Evolutionary conservation across 2,113 vertebrate species (phyloP).

Genomic region (Podarcis raffonei): DNA sequence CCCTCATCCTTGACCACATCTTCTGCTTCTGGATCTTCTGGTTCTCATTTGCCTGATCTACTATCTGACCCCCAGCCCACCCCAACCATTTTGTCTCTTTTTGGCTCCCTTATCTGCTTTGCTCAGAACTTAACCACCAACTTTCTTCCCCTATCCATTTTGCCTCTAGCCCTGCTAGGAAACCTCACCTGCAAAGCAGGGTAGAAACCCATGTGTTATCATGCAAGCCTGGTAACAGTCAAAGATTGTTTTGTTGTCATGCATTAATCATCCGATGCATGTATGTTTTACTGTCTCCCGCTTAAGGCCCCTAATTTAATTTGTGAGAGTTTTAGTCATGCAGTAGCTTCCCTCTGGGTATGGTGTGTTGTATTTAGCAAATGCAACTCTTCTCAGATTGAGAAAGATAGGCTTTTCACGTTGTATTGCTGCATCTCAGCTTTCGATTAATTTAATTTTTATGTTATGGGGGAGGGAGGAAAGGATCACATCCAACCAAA

Average conservation of each 20-base stretch:
- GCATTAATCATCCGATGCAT: not conserved
- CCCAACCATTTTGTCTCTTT: too few species aligned
- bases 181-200: not conserved
- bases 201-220: not conserved
- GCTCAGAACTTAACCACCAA: too few species aligned
- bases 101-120: too few species aligned
- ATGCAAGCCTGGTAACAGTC: not conserved
- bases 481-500: not conserved
- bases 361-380: not conserved
- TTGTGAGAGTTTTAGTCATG: not conserved
- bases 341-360: not conserved
- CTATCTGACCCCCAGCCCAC: too few species aligned
- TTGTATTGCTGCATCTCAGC: not conserved
- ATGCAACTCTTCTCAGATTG: not conserved
- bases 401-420: not conserved
- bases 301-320: not conserved
- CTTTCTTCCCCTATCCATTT: too few species aligned
- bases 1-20: too few species aligned
- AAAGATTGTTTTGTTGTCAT: not conserved
- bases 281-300: not conserved
- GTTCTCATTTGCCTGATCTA: too few species aligned
- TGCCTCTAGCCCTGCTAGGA: not conserved
- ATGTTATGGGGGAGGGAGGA: not conserved
- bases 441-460: conserved; percentile 16
- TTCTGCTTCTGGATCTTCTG: too few species aligned